Evolutionary conservation across 1,140 invertebrate species (phyloP), one percentile per base, ranked within the genome.

Genomic region (Atta colombica): DNA sequence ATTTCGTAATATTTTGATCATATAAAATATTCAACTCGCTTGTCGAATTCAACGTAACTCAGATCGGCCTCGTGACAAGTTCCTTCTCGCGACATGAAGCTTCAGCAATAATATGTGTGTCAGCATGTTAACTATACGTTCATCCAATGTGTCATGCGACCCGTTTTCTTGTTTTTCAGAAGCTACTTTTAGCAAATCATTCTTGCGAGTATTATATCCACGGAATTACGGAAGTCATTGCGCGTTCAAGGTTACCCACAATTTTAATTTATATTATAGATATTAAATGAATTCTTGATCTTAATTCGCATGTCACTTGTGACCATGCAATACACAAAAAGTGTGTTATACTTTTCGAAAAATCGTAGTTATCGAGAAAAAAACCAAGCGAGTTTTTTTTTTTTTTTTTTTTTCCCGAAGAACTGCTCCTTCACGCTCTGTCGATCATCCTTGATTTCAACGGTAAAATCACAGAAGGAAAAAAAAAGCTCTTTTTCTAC

Each of bases 401-500:
- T 39, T 85, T 78, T 39, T 39, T 85, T 3, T 14, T 39, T 85
- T 78, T 39, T 39, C 78, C 78, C 60, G 21, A 66, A 45, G 51
- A 63, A 12, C 18, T 16, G 28, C 5, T 25, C 39, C 63, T 88
- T 88, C 60, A 88, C 68, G 88, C 87, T 69, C 60, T 58, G 61
- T 55, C 61, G 66, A 31, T 28, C 60, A 74, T 85, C 87, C 88
- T 89, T 85, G 80, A 74, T 89, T 88, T 58, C 58, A 49, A 14
- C 53, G 71, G 53, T 28, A 55, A 60, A 85, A 77, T 72, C 14
- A 31, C 45, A 39, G 39, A 31, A 66, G 85, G 39, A 78, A 89
- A 74, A 66, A 31, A 31, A 31, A 31, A 31, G 0, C 21, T 21
- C 25, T 77, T 89, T 28, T 21, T n/a, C 28, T 14, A 21, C 14